Base-by-base conservation (phyloP, 2,888 invertebrate species). In the Scaptomyza caliginosa region DNA sequence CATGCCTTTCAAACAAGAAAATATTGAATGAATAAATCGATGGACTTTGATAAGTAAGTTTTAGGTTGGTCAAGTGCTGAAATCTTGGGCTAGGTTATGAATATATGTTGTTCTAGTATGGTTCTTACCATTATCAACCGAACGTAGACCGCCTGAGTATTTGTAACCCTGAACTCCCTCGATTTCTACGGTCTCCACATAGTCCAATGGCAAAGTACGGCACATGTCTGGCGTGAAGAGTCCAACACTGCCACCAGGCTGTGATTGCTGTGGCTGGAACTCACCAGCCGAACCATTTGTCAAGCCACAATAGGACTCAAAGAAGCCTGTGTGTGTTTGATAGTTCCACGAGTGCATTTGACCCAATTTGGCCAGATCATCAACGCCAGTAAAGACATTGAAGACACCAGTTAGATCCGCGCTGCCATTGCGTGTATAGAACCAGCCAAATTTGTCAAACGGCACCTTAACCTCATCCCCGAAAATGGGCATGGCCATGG, bases 391-490 rank as follows among this genome's bases (percentile, higher is more conserved):
- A 28, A 93, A 94, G 88, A 97, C 94, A 83, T 96, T 96, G 89
- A 94, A 95, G 49, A 94, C 92, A 0, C 97, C 97, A 30, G 96
- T 96, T 17, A 94, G 94, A 0, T 93, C 93, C 1, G 93, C 92
- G 0, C 96, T 95, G 67, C 94, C 95, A 86, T 97, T 97, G 88
- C 96, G 94, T 81, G 92, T 92, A 77, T 96, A 97, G 91, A 98
- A 97, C 94, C 97, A 95, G 10, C 96, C 98, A 89, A 98, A 97
- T 84, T 93, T 94, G 84, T 97, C 97, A 67, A 94, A 94, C 0
- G 93, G 93, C 0, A 94, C 93, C 0, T 93, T 92, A 0, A 93
- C 93, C 86, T 93, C 90, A 28, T 87, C 88, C 0, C 92, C 92
- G 21, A 93, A 92, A 0, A 93, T 89, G 0, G 94, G 94, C 55